Evolutionary conservation across 2,888 invertebrate species (phyloP), one percentile per base, ranked within the genome.

Genomic region (Barypeithes pellucidus): DNA sequence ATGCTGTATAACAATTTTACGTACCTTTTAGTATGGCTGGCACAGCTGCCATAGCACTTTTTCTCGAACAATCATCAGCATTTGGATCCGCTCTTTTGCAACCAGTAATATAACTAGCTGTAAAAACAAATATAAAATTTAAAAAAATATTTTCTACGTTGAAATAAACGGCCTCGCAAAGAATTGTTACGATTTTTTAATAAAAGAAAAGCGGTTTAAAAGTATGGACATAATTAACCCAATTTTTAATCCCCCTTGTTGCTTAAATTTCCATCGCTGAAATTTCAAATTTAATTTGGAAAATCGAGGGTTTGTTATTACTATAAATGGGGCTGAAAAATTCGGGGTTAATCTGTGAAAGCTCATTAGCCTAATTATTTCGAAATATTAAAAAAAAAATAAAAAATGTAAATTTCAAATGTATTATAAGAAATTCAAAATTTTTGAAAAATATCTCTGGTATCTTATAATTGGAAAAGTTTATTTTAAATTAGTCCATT

Each of bases 61-160:
- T 75, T 4, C 77, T 66, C 0, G 79, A 82, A 76, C 84, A 84
- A 47, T 81, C 78, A 14, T 79, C 79, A 8, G 83, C 76, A 36
- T 82, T 80, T 16, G 81, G 78, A 75, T 82, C 81, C 22, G 63
- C 72, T 67, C 72, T 72, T n/a, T 75, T 79, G 62, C 84, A 84
- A 2, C 80, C 72, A 16, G 76, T 77, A 8, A 84, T 79, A 67
- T 82, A 84, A 7, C 73, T 73, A 3, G 84, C 84, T 84, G 68
- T 66, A 80, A 80, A 50, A 16, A 14, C 1, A 11, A 59, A 59
- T n/a, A 36, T 7, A 60, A n/a, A n/a, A n/a, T 29, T 29, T 7
- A 29, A 29, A 29, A 29, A 29, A 5, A 29, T 5, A 9, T 29
- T 29, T 29, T 24, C 9, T 29, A 7, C 29, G 9, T 8, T 29